Evolutionary conservation across 2,888 invertebrate genomes (phyloP).

Genomic region (Melipona bicolor): DNA sequence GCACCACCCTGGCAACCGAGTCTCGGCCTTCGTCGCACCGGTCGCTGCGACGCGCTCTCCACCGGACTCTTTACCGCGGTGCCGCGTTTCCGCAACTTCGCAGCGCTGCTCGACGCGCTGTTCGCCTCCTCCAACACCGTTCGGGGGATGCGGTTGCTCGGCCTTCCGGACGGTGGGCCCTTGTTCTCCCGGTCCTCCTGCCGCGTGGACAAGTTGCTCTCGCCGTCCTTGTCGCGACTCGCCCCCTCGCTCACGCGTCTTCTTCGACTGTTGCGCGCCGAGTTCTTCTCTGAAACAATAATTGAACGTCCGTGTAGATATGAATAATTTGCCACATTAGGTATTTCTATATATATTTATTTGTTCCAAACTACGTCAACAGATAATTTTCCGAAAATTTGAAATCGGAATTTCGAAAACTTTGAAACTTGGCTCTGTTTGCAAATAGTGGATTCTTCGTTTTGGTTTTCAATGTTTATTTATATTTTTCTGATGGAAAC

Average conservation of each 20-base stretch:
- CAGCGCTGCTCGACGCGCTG: conserved; percentile 73
- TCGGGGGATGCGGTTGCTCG: conserved; percentile 76
- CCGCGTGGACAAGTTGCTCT: conserved; percentile 71
- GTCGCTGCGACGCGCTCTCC: conserved; percentile 71
- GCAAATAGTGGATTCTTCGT: no score
- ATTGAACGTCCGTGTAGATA: not conserved
- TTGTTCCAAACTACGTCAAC: no score
- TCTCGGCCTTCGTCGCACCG: conserved; percentile 71
- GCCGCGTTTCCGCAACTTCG: conserved; percentile 79
- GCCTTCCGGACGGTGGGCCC: conserved; percentile 78
- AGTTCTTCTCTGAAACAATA: conserved; percentile 79
- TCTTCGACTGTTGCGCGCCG: conserved; percentile 77
- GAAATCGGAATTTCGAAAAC: no score
- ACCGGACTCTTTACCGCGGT: conserved; percentile 72
- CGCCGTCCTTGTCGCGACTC: conserved; percentile 72
- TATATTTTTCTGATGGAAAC: no score
- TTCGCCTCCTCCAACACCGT: conserved; percentile 81
- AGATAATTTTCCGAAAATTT: no score
- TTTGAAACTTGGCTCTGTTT: no score
- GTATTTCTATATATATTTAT: no score
- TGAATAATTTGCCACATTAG: no score
- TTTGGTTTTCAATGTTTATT: no score
- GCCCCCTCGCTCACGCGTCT: conserved; percentile 79
- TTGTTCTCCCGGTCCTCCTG: conserved; percentile 83
- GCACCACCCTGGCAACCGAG: conserved; percentile 54